Evolutionary conservation across 2,797 vertebrate genomes (phyloP), one percentile per base, ranked within the genome.

Genomic region (Nyctalus aviator): DNA sequence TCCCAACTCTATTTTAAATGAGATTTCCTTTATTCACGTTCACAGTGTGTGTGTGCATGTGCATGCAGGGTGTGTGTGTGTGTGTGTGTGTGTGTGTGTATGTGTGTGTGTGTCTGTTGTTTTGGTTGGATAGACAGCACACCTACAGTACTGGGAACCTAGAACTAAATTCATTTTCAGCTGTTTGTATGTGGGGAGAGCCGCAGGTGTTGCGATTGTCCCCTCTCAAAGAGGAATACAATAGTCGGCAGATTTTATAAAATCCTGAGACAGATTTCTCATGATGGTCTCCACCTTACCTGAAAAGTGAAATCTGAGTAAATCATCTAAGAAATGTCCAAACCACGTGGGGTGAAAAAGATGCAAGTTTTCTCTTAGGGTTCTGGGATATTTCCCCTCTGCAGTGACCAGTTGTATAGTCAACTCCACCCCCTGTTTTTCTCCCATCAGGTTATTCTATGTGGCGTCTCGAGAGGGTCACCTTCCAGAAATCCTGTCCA

Each of bases 391-490:
- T 59, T 84, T 87, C 46, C 82, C 68, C 48, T 88, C 90, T 79
- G 84, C 62, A 83, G 59, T 50, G 82, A 91, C 92, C 32, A n/a
- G 35, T 84, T 20, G 0, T 18, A 1, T 32, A 84, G 71, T 94
- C 83, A 95, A 84, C 59, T 69, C 46, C 92, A 83, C 94, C 96
- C 92, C 92, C 84, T 94, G 87, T 98, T 98, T 98, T 91, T 98
- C 97, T 98, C 97, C 92, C 97, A 93, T 95, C 97, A 99, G 99
- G 98, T 99, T 99, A 98, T 99, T 99, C 97, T 99, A 98, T 5
- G 99, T 99, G 88, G 99, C 99, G 1, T 99, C 99, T 72, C 99
- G 99, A 77, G 99, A 99, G 98, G 99, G 99, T 97, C 99, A 99
- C 94, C 99, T 99, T 96, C 99, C 99, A 4, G 99, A 99, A 97